phyloP scores from a whole-genome alignment of 2,113 vertebrate genomes.

The Mus pahari region DNA sequence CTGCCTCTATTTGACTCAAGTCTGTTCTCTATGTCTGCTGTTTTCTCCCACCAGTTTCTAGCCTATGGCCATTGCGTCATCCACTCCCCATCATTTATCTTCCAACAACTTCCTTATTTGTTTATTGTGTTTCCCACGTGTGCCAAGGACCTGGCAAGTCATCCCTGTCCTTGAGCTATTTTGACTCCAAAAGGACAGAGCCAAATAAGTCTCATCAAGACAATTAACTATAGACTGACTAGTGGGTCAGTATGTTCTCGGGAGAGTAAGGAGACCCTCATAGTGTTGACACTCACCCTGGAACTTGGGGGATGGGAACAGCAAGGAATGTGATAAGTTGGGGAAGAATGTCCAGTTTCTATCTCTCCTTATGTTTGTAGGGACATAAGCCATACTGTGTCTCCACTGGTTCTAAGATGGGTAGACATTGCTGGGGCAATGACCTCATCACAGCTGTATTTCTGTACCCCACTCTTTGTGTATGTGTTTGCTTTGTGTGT shows the following conservation, averaged over 20 bases:
- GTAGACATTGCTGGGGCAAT: not conserved
- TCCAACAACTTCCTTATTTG: not conserved
- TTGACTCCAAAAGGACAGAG: not conserved
- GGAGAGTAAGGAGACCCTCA: not conserved
- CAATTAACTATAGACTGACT: not conserved
- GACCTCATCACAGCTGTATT: not conserved
- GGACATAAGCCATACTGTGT: not conserved
- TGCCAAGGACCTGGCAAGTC: not conserved
- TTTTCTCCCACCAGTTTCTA: slow-evolving; percentile 16
- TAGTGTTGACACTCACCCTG: not conserved
- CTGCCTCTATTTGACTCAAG: not conserved
- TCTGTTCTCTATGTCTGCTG: not conserved
- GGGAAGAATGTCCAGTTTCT: not conserved
- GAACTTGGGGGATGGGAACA: not conserved
- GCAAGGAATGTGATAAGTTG: not conserved
- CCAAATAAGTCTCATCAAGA: not conserved
- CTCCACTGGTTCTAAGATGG: not conserved
- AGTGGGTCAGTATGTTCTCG: not conserved
- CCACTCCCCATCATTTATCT: not conserved
- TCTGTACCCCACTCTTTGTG: not conserved
- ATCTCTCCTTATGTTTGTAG: not conserved
- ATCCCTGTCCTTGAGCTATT: not conserved
- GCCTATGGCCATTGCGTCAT: not conserved
- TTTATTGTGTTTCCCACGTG: not conserved
- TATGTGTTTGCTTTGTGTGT: not conserved